Evolutionary conservation across 1,140 invertebrate species (phyloP).

Genomic region (Cydia fagiglandana): DNA sequence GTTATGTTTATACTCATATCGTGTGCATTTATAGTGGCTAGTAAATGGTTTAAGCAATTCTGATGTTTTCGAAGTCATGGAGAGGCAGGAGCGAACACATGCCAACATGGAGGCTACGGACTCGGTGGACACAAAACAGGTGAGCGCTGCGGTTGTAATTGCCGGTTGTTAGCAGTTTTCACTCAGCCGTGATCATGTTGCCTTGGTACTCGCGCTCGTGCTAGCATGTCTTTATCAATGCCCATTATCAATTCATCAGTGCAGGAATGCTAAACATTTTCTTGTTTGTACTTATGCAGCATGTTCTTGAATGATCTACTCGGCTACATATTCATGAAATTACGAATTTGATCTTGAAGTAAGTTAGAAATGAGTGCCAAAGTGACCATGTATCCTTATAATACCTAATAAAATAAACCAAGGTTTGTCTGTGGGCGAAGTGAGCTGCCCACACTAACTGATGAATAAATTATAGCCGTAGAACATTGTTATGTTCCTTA

Average conservation of each 20-base stretch:
- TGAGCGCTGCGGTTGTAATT: slow-evolving; percentile 59
- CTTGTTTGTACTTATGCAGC: not conserved
- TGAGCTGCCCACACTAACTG: slow-evolving; percentile 63
- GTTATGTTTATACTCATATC: slow-evolving; percentile 71
- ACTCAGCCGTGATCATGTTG: slow-evolving; percentile 45
- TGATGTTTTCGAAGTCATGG: slow-evolving; percentile 76
- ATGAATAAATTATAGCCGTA: slow-evolving; percentile 75
- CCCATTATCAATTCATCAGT: slow-evolving; percentile 14
- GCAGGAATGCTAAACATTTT: slow-evolving; percentile 1
- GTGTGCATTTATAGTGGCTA: slow-evolving; percentile 60
- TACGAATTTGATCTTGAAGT: slow-evolving; percentile 21
- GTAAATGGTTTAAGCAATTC: slow-evolving; percentile 69
- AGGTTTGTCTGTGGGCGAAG: slow-evolving; percentile 70
- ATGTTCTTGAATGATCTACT: slow-evolving; percentile 10
- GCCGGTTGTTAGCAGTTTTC: slow-evolving; percentile 65
- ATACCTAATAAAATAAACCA: slow-evolving; percentile 61
- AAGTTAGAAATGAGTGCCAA: slow-evolving; percentile 10
- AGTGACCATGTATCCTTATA: slow-evolving; percentile 54
- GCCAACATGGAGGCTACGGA: slow-evolving; percentile 77
- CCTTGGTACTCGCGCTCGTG: slow-evolving; percentile 37
- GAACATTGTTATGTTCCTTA: slow-evolving; percentile 70
- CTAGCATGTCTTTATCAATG: slow-evolving; percentile 21
- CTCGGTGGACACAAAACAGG: slow-evolving; percentile 74
- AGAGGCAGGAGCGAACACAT: slow-evolving; percentile 71
- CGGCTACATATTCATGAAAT: not conserved